These are phyloP conservation scores for Taeniopygia guttata DNA, from an alignment of 2,797 vertebrate species.

Conservation along the genomic window DNA sequence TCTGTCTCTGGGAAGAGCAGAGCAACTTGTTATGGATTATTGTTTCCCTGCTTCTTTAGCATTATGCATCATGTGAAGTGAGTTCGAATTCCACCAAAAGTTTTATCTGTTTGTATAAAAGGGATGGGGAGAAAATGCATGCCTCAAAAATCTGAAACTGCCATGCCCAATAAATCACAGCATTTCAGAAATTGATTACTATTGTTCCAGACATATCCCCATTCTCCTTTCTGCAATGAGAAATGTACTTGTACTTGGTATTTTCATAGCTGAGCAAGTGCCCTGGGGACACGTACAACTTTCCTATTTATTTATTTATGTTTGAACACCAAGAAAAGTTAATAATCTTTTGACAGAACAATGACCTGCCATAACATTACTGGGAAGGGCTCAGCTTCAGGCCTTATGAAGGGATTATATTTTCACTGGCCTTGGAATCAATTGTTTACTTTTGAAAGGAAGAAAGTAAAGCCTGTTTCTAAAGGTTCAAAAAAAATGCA, in stretches of 20 bases:
- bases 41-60: background rate
- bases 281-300: background rate
- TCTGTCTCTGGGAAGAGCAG: background rate
- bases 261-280: background rate
- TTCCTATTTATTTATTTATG: background rate
- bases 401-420: background rate
- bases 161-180: background rate
- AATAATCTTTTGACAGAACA: slow-evolving; percentile 2
- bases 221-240: slow-evolving; percentile 2
- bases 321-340: background rate
- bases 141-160: slow-evolving; percentile 41
- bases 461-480: background rate
- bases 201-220: background rate
- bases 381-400: background rate
- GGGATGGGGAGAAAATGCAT: background rate
- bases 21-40: background rate
- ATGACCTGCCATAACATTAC: background rate
- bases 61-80: background rate
- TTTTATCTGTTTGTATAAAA: background rate
- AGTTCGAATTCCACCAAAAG: background rate
- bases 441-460: background rate
- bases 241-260: background rate
- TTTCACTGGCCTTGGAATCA: background rate
- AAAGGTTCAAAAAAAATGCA: background rate
- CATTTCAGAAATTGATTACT: slow-evolving; percentile 22